Base-by-base conservation (phyloP, 2,113 vertebrate genomes). In the Chaenocephalus aceratus region DNA sequence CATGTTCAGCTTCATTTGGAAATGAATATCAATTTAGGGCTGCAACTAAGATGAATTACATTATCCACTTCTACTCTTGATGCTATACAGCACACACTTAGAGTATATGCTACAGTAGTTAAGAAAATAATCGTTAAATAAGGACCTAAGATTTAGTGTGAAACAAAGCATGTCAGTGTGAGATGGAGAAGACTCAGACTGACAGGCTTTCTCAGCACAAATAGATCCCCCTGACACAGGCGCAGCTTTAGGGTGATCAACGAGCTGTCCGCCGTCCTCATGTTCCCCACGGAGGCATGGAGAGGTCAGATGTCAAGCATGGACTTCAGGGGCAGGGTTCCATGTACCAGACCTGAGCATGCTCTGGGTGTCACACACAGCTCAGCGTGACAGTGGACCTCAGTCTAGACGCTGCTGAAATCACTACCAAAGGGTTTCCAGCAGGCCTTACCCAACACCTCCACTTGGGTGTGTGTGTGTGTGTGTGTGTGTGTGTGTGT, bases 381-480 rank as follows among this genome's bases (percentile, higher is more conserved):
- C 69, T 36, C 57, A 18, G 41, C 9, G 10, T 44, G 45, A 66
- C 53, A 78, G 34, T 12, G n/a, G 81, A 62, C 51, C 60, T 14
- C 71, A 46, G 85, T 89, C 86, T 86, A 87, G 88, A 88, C 86
- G 16, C 2, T 53, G 52, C 77, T 83, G 66, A 86, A 86, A 84
- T 85, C 70, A 46, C 77, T 63, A 83, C 69, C 77, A 86, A 85
- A 92, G 77, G 73, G 57, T 92, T 92, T 90, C 86, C 89, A 88
- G 63, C 36, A 26, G 77, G 64, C 54, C 49, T 67, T 36, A 69
- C 64, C 83, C 88, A 85, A 75, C 21, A 71, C 65, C 85, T 84
- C 54, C 61, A 56, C 77, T 78, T 59, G 85, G 89, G 84, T 45
- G 30, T 41, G 36, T 41, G 36, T 41, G 36, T 36, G 36, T 36